Evolutionary conservation across 2,113 vertebrate species (phyloP).

Genomic region (Cyprinus carpio): DNA sequence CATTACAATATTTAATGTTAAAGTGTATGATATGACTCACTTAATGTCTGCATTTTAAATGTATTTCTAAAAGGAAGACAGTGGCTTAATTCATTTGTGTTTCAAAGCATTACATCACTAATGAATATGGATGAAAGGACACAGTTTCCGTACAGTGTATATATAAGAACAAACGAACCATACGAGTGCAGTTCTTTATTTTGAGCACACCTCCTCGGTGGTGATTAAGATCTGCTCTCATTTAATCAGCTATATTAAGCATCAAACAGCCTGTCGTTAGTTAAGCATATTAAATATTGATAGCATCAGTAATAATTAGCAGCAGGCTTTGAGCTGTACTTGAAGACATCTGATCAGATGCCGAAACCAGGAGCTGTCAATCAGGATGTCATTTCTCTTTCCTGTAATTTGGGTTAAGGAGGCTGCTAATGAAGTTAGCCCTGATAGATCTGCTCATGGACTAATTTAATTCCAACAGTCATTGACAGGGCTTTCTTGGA

Average conservation of each 20-base stretch:
- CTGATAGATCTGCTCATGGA: not conserved
- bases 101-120: not conserved
- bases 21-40: not conserved
- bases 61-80: not conserved
- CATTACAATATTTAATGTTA: not conserved
- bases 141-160: not conserved
- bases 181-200: not conserved
- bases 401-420: not conserved
- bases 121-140: not conserved
- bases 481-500: not conserved
- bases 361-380: slow-evolving; percentile 5
- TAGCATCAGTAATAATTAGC: slow-evolving; percentile 22
- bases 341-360: slow-evolving; percentile 4
- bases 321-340: slow-evolving; percentile 5
- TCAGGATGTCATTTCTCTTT: slow-evolving; percentile 3
- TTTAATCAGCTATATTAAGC: slow-evolving; percentile 9
- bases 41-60: too few species aligned
- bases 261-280: slow-evolving; percentile 10
- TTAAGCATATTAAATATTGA: slow-evolving; percentile 34
- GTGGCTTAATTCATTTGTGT: not conserved
- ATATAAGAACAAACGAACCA: not conserved
- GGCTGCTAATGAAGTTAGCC: slow-evolving; percentile 4
- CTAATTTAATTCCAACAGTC: slow-evolving; percentile 1
- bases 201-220: slow-evolving; percentile 10
- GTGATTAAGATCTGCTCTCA: slow-evolving; percentile 12